These are phyloP conservation scores for Pica pica DNA, from an alignment of 2,113 vertebrate genomes.

Conservation along the genomic window DNA sequence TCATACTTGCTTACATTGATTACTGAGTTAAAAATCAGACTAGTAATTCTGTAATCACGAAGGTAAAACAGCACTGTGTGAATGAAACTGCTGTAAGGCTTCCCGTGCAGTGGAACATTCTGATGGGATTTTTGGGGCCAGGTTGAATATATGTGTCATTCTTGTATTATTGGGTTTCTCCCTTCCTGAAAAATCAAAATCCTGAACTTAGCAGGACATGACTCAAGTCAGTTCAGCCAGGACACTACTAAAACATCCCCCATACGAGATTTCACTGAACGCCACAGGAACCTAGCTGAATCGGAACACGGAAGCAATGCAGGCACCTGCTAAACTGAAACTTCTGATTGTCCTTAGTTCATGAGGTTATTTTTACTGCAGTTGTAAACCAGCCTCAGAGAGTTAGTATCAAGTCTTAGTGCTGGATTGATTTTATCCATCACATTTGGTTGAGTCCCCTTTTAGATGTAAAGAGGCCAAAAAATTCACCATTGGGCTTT, in stretches of 20 bases:
- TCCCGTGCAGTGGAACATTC: neutral
- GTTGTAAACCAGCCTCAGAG: neutral
- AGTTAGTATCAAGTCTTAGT: neutral
- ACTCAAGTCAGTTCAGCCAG: neutral
- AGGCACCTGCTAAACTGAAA: neutral
- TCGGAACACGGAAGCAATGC: neutral
- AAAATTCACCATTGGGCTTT: rapidly evolving
- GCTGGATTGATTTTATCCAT: neutral
- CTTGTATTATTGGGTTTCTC: neutral
- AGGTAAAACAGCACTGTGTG: neutral
- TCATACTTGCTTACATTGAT: neutral
- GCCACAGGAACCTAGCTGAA: neutral
- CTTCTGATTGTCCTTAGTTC: neutral
- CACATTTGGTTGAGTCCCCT: neutral
- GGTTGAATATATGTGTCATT: neutral
- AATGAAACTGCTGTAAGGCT: neutral
- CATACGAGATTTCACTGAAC: rapidly evolving
- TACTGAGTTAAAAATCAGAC: neutral
- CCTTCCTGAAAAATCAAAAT: neutral
- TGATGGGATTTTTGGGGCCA: neutral
- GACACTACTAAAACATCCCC: neutral
- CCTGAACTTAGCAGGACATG: neutral
- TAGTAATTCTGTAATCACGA: neutral
- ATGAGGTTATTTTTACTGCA: neutral
- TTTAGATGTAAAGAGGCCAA: neutral